Evolutionary conservation across 1,140 invertebrate genomes (phyloP).

Genomic region (Leguminivora glycinivorella): DNA sequence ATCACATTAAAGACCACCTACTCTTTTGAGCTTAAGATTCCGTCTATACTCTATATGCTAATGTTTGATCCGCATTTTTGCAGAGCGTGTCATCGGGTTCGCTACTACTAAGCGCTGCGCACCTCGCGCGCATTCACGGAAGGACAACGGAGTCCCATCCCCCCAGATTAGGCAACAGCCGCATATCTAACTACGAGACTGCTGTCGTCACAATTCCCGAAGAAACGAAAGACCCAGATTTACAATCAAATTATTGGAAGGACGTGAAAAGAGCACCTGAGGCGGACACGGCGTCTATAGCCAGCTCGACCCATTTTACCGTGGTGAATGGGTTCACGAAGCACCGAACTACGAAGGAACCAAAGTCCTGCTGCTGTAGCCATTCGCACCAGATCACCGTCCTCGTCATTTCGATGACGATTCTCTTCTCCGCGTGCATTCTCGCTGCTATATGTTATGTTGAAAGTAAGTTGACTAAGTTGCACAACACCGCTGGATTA

Average conservation of each 20-base stretch:
- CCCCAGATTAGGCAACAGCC: conserved; percentile 46
- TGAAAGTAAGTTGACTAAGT: conserved; percentile 84
- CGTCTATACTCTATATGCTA: conserved; percentile 16
- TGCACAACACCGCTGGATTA: conserved; percentile 5
- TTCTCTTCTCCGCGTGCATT: conserved; percentile 87
- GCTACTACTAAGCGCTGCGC: conserved; percentile 86
- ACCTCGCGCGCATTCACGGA: conserved; percentile 84
- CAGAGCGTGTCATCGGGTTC: conserved; percentile 90
- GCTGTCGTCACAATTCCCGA: conserved; percentile 66
- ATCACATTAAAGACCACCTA: conserved; percentile 24
- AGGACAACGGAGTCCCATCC: conserved; percentile 55
- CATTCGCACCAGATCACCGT: conserved; percentile 88
- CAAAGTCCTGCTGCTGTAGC: conserved; percentile 84
- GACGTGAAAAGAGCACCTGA: conserved; percentile 70
- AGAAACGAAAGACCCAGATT: conserved; percentile 58
- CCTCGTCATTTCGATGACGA: conserved; percentile 88
- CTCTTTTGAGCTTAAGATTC: conserved; percentile 2
- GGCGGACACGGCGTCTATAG: conserved; percentile 85
- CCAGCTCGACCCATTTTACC: conserved; percentile 91
- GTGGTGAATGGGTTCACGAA: conserved; percentile 88
- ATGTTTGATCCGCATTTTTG: conserved; percentile 39
- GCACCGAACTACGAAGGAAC: conserved; percentile 72
- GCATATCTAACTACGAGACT: conserved; percentile 48
- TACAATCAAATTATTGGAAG: conserved; percentile 56
- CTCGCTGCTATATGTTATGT: conserved; percentile 85